Evolutionary conservation across 2,888 invertebrate species (phyloP).

Genomic region (Drosophila aldrichi): DNA sequence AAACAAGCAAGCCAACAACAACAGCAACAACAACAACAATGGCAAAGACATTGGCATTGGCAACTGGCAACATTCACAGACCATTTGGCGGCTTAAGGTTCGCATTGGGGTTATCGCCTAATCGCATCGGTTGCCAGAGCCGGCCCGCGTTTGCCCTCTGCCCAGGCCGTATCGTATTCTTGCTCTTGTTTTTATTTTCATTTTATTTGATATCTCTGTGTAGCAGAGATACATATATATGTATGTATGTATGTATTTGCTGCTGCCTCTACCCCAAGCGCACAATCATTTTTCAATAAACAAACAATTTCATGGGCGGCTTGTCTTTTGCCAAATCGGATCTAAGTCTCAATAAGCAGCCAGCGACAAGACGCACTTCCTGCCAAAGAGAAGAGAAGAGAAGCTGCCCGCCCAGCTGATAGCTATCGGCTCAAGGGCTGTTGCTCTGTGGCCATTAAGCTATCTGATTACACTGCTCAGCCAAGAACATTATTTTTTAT

Average conservation of each 20-base stretch:
- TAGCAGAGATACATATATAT: slow-evolving; percentile 8
- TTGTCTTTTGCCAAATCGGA: slow-evolving; percentile 79
- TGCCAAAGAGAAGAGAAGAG: slow-evolving; percentile 33
- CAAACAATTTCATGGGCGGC: slow-evolving; percentile 81
- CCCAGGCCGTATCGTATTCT: slow-evolving; percentile 42
- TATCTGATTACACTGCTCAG: slow-evolving; percentile 60
- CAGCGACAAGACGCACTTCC: slow-evolving; percentile 81
- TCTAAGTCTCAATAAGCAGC: slow-evolving; percentile 81
- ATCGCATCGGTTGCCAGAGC: slow-evolving; percentile 68
- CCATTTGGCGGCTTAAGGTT: slow-evolving; percentile 80
- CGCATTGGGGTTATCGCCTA: slow-evolving; percentile 78
- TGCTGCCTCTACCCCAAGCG: slow-evolving; percentile 36
- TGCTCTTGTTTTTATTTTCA: slow-evolving; percentile 52
- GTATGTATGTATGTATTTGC: slow-evolving; percentile 26
- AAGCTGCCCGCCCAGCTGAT: no score
- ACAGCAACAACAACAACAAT: slow-evolving; percentile 12
- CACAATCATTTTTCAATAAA: slow-evolving; percentile 81
- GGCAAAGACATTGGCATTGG: slow-evolving; percentile 24
- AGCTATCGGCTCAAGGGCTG: slow-evolving; percentile 59
- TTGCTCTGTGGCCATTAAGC: slow-evolving; percentile 34
- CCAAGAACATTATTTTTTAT: slow-evolving; percentile 18
- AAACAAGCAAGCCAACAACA: slow-evolving; percentile 41
- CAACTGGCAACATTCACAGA: slow-evolving; percentile 76
- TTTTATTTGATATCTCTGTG: slow-evolving; percentile 2
- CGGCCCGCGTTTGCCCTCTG: slow-evolving; percentile 18